Percentiles rank a stretch among this genome's conserved stretches.
Conservation (phyloP, 2,888 invertebrate genomes). For the Polydrusus pterygomalis region DNA sequence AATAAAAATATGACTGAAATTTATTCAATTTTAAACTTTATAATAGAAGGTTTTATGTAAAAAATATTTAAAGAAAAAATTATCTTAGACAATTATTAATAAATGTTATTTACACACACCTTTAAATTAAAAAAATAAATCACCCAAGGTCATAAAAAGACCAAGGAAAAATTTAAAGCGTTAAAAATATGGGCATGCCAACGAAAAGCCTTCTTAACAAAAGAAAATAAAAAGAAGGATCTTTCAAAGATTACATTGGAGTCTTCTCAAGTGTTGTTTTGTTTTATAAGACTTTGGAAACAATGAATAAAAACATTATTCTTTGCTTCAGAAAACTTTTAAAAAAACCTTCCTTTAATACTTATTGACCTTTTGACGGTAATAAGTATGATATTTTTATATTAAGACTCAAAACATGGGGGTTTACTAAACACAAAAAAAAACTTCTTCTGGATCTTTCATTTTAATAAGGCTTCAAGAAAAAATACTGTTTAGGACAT, state of each 20-base stretch:
- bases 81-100: too few species aligned
- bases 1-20: too few species aligned
- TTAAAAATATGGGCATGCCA: constrained; percentile 10
- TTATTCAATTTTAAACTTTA: too few species aligned
- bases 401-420: background rate
- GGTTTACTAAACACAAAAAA: too few species aligned
- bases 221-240: constrained; percentile 2
- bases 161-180: background rate
- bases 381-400: background rate
- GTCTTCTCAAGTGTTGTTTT: constrained; percentile 26
- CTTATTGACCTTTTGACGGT: constrained; percentile 22
- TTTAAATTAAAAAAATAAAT: background rate
- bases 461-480: too few species aligned
- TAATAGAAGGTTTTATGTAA: too few species aligned
- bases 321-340: background rate
- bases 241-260: constrained; percentile 24
- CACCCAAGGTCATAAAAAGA: background rate
- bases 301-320: constrained; percentile 26
- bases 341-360: background rate
- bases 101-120: too few species aligned
- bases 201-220: constrained; percentile 13
- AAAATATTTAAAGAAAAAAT: too few species aligned
- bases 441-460: too few species aligned
- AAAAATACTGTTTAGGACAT: too few species aligned
- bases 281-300: constrained; percentile 23